Base-by-base conservation (phyloP, 2,113 vertebrate genomes). In the Falcunculus frontatus region DNA sequence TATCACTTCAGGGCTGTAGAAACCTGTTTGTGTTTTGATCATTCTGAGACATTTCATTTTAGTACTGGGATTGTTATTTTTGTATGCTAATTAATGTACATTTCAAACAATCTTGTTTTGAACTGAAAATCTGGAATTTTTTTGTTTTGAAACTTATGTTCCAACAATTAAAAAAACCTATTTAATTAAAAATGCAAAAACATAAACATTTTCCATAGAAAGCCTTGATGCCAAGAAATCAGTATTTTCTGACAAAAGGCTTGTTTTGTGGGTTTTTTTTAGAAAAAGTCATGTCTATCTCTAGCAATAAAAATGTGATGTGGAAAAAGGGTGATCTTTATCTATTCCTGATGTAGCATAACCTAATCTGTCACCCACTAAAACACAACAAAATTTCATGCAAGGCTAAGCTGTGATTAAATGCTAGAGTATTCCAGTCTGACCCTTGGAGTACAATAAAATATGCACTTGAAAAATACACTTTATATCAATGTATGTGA, bases 71-170 rank as follows among this genome's bases (percentile, higher is more conserved):
- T 87, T 95, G 95, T 90, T 95, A 88, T 96, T 95, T 96, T 93
- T 96, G 93, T 95, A 95, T 97, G 95, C 96, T 97, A 96, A 97
- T 97, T 95, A 97, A 93, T 20, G 4, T 95, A 92, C 84, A 84
- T 97, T 96, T 97, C 96, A 97, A 97, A 94, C 96, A 95, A 92
- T 86, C 84, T 96, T 96, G 89, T 96, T 97, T 96, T 95, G 96
- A 96, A 97, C 91, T 92, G 64, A 95, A 97, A 97, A 97, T 93
- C 63, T 92, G 55, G 83, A 95, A 6, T 84, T 93, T 93, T 91
- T 94, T 91, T 93, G 91, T 84, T 97, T 97, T 92, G 89, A 89
- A 95, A 96, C 94, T 89, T 92, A 56, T 83, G 88, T 94, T 97
- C 90, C 78, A 95, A 96, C 88, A 95, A 97, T 96, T 96, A 95